phyloP scores from a whole-genome alignment of 1,140 invertebrate species.

The Dinoponera quadriceps region DNA sequence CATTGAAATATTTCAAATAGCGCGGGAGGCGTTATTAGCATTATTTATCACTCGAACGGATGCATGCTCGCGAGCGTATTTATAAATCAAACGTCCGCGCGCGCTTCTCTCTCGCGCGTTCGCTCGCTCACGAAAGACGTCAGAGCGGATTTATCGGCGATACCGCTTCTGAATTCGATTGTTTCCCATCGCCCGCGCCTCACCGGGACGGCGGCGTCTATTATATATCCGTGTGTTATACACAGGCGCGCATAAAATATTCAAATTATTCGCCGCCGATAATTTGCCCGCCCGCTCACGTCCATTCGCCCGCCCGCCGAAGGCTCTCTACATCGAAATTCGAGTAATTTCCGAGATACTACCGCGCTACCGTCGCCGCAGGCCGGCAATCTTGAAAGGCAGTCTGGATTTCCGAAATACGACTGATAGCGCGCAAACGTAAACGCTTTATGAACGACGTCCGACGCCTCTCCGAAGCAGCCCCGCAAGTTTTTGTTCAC shows the following conservation, averaged over 20 bases:
- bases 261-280: constrained; percentile 42
- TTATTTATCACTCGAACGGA: constrained; percentile 56
- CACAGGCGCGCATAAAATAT: constrained; percentile 47
- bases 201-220: not conserved
- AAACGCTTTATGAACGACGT: too few species aligned
- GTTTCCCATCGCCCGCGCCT: constrained; percentile 27
- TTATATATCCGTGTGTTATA: constrained; percentile 24
- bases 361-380: constrained; percentile 1
- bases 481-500: constrained; percentile 26
- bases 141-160: constrained; percentile 49
- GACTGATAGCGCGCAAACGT: constrained; percentile 14
- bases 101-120: too few species aligned
- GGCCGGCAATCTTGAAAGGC: constrained; percentile 37
- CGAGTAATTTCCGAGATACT: constrained; percentile 36
- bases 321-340: constrained; percentile 29
- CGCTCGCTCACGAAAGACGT: not conserved
- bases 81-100: constrained; percentile 60
- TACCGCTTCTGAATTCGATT: constrained; percentile 48
- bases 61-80: constrained; percentile 32
- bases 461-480: not conserved
- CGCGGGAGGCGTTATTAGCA: constrained; percentile 41
- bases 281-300: not conserved
- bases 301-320: not conserved
- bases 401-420: constrained; percentile 36
- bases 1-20: constrained; percentile 57